A percentile compares a stretch with the other conserved stretches of the same genome.
Evolutionary conservation across 2,888 invertebrate species (phyloP).

Genomic region (Mesorhabditis spiculigera): DNA sequence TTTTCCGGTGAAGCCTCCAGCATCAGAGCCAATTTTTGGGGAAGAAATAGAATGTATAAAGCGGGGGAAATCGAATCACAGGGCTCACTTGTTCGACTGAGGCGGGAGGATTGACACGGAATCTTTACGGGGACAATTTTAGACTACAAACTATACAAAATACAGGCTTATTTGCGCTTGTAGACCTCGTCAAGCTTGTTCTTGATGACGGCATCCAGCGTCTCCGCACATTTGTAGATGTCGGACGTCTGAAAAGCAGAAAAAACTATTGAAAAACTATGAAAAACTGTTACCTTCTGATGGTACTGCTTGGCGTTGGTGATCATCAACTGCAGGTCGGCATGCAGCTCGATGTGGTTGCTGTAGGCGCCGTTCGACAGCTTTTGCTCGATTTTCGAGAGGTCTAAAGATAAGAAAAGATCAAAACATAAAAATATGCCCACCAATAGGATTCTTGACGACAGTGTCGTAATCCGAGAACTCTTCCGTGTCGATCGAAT

Average conservation of each 20-base stretch:
- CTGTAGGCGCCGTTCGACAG: slow-evolving; percentile 57
- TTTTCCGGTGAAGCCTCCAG: no score
- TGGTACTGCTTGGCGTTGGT: slow-evolving; percentile 74
- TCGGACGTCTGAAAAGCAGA: slow-evolving; percentile 71
- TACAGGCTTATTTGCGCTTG: slow-evolving; percentile 7
- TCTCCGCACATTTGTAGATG: slow-evolving; percentile 92
- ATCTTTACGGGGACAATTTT: no score
- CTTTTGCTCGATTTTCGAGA: slow-evolving; percentile 73
- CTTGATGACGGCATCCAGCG: slow-evolving; percentile 89
- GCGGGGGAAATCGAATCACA: no score
- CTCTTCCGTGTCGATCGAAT: slow-evolving; percentile 90
- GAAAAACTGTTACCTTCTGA: slow-evolving; percentile 9
- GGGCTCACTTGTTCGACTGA: no score
- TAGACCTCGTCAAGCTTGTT: slow-evolving; percentile 61
- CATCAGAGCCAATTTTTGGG: no score
- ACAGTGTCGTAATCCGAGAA: slow-evolving; percentile 90
- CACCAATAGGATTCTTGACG: slow-evolving; percentile 62
- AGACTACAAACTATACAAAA: no score
- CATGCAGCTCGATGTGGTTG: slow-evolving; percentile 75
- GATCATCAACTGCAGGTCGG: slow-evolving; percentile 96
- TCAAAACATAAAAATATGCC: slow-evolving; percentile 30
- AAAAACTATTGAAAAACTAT: background rate
- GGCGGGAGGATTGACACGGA: no score
- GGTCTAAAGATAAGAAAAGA: no score
- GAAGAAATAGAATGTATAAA: no score